Evolutionary conservation across 2,888 invertebrate genomes (phyloP).

Genomic region (Campoplex capitator): DNA sequence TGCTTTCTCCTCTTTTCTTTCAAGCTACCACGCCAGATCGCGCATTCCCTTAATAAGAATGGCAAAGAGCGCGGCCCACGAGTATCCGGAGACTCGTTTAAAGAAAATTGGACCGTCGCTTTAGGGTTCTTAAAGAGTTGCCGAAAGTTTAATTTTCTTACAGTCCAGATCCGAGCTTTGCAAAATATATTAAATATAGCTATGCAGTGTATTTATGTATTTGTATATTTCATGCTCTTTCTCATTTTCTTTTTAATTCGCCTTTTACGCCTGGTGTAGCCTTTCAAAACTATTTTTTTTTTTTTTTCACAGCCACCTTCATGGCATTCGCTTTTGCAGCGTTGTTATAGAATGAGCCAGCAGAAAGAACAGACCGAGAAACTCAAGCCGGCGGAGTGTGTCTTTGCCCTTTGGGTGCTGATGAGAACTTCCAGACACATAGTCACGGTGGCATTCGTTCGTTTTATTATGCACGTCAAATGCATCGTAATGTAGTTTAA

Average conservation of each 20-base stretch:
- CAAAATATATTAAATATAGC: not conserved
- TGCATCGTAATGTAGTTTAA: slow-evolving; percentile 67
- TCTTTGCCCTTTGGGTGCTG: slow-evolving; percentile 64
- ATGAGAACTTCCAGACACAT: slow-evolving; percentile 49
- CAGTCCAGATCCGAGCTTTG: slow-evolving; percentile 39
- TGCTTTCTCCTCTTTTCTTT: slow-evolving; percentile 11
- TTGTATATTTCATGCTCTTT: slow-evolving; percentile 37
- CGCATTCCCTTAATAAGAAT: slow-evolving; percentile 71
- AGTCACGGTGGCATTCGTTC: slow-evolving; percentile 69
- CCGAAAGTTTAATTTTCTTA: slow-evolving; percentile 78
- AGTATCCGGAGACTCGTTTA: slow-evolving; percentile 76
- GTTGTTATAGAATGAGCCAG: slow-evolving; percentile 20
- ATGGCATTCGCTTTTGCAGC: slow-evolving; percentile 2
- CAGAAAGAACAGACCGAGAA: slow-evolving; percentile 30
- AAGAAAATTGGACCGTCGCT: slow-evolving; percentile 79
- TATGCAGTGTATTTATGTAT: not conserved
- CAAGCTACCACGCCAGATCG: slow-evolving; percentile 38
- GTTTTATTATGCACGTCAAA: slow-evolving; percentile 70
- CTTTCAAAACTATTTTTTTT: slow-evolving; percentile 44
- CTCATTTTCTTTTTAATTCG: slow-evolving; percentile 38
- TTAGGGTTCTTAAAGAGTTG: slow-evolving; percentile 77
- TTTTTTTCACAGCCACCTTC: not conserved
- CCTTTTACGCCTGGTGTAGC: slow-evolving; percentile 31
- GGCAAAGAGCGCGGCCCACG: slow-evolving; percentile 67
- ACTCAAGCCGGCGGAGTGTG: slow-evolving; percentile 20